Base-by-base conservation (phyloP, 2,113 vertebrate species). In the Eretmochelys imbricata region DNA sequence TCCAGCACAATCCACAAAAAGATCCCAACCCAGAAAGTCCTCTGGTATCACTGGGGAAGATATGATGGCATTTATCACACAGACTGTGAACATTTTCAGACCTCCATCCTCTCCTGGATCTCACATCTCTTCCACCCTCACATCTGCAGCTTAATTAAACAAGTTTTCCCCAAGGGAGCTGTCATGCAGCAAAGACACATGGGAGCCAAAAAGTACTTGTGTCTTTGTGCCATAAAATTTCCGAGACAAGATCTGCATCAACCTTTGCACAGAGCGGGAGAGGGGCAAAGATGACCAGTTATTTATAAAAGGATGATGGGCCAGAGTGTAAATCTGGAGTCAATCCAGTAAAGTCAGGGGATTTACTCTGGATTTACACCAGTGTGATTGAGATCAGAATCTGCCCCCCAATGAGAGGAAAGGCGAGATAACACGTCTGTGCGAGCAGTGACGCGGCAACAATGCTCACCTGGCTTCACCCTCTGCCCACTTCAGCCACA, bases 271-370 rank as follows among this genome's bases (percentile, higher is more conserved):
- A 49, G 4, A 1, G 1, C 31, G n/a, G 24, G 46, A 27, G 10
- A 4, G 50, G 65, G 35, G 17, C n/a, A 4, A 13, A 38, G 3
- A 2, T 46, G 82, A 51, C 51, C 35, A 1, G 0, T 38, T 59
- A 46, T 42, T 4, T 19, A 57, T 84, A n/a, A 29, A 72, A 84
- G 72, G 24, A 24, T 27, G 29, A 4, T 1, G 22, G 22, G 51
- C 46, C 42, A 80, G 29, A 48, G 24, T 59, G 69, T 87, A 59
- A 17, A 20, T 51, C 42, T 72, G 80, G 35, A 80, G 46, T 24
- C 4, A 46, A 7, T 80, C 17, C 35, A 12, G 20, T 46, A 35
- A 46, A 83, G 55, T n/a, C 1, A 2, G 50, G 72, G 38, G 10
- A 25, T 80, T 90, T 87, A 31, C 27, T 72, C 55, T 90, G 35